Conservation (phyloP, 2,888 invertebrate species). For the Nymphalis c-album region DNA sequence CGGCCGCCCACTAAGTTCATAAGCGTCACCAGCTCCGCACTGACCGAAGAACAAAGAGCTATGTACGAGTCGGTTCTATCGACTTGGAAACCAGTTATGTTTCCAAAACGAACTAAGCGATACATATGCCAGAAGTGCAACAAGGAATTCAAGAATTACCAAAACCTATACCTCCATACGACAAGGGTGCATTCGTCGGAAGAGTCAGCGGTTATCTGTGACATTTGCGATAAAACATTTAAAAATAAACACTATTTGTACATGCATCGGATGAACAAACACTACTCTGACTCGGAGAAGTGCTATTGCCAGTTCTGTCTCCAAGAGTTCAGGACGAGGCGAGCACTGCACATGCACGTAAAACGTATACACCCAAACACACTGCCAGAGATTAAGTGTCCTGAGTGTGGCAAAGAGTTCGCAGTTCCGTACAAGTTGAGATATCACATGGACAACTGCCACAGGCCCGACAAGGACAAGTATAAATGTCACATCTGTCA, state of each 20-base stretch:
- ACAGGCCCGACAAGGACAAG: slow-evolving; percentile 62
- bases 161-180: slow-evolving; percentile 69
- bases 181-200: slow-evolving; percentile 72
- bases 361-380: slow-evolving; percentile 69
- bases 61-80: slow-evolving; percentile 73
- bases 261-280: slow-evolving; percentile 77
- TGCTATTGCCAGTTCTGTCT: slow-evolving; percentile 72
- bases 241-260: slow-evolving; percentile 76
- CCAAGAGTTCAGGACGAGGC: slow-evolving; percentile 67
- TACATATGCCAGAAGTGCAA: slow-evolving; percentile 71
- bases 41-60: slow-evolving; percentile 69
- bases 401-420: slow-evolving; percentile 68
- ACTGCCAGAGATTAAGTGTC: slow-evolving; percentile 69
- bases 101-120: slow-evolving; percentile 59
- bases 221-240: slow-evolving; percentile 71
- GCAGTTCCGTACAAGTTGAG: slow-evolving; percentile 68
- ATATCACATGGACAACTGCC: slow-evolving; percentile 66
- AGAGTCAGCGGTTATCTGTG: slow-evolving; percentile 68
- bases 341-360: slow-evolving; percentile 71
- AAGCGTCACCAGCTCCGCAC: slow-evolving; percentile 61
- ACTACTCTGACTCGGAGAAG: slow-evolving; percentile 72
- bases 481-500: slow-evolving; percentile 67
- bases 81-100: slow-evolving; percentile 71
- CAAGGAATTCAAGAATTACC: slow-evolving; percentile 75
- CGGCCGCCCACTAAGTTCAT: slow-evolving; percentile 50